Conservation (phyloP, 30 jellyfish, hydroid and myxozoan genomes). For the Aurelia coerulea region DNA sequence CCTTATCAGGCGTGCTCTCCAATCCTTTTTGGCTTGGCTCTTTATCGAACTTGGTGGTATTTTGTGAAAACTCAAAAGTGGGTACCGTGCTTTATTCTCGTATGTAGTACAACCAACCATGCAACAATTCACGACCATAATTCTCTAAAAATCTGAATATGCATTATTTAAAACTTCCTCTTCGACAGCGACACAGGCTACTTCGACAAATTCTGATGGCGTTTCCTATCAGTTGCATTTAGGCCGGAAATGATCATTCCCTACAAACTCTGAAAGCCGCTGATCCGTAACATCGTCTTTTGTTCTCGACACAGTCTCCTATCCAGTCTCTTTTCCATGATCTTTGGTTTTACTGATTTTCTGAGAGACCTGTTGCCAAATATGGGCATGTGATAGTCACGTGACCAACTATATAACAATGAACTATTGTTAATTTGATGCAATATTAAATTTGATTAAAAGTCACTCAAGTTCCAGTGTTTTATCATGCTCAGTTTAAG, state of each 20-base stretch:
- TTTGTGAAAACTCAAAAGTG: conserved; percentile 30
- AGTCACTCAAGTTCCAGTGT: no score
- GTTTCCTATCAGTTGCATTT: conserved; percentile 4
- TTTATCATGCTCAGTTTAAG: no score
- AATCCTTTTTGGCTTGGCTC: conserved; percentile 33
- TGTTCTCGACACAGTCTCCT: conserved; percentile 46
- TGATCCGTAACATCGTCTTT: conserved; percentile 49
- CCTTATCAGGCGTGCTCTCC: conserved; percentile 43
- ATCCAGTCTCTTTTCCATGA: conserved; percentile 27
- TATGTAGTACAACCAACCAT: conserved; percentile 36
- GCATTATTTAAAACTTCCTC: no score
- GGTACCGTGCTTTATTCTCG: conserved; percentile 21
- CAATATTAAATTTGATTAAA: no score
- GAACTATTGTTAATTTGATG: no score
- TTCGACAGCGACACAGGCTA: no score
- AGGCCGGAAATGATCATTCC: conserved; percentile 57
- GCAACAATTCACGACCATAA: conserved; percentile 43
- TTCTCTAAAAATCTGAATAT: no score
- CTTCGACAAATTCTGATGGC: conserved; percentile 2
- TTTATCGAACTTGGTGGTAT: conserved; percentile 30
- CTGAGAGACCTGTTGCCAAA: no score
- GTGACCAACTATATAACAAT: no score
- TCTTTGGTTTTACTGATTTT: background rate
- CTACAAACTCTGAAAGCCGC: conserved; percentile 29
- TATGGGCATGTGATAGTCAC: no score